Percentiles rank a stretch among this genome's conserved stretches.
Conservation (phyloP, 2,888 invertebrate genomes). For the Calameuta pallipes region DNA sequence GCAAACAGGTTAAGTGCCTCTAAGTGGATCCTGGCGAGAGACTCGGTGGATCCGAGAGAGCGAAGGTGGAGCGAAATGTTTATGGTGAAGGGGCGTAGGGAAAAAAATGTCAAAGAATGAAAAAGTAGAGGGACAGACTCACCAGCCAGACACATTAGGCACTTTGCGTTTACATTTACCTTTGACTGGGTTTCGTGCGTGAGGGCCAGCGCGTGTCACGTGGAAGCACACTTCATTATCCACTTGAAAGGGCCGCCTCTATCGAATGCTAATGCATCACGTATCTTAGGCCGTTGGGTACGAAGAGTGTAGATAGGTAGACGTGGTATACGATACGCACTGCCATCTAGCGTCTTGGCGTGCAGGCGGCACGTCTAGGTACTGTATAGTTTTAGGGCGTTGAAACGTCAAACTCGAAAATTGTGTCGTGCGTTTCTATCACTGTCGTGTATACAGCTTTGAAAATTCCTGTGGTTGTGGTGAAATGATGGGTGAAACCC, state of each 20-base stretch:
- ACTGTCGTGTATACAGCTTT: too few species aligned
- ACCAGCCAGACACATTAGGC: slow-evolving; percentile 30
- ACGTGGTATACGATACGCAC: not conserved
- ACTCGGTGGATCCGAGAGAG: slow-evolving; percentile 27
- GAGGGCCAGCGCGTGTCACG: slow-evolving; percentile 10
- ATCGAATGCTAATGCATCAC: slow-evolving; percentile 8
- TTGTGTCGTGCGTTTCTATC: too few species aligned
- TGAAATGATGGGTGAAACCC: too few species aligned
- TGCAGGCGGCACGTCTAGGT: not conserved
- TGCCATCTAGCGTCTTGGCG: not conserved
- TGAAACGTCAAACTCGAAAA: not conserved
- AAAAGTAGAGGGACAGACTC: slow-evolving; percentile 16
- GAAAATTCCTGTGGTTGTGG: too few species aligned
- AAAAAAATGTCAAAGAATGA: slow-evolving; percentile 13
- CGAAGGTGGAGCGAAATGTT: slow-evolving; percentile 28
- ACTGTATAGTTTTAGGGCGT: not conserved
- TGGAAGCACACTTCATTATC: slow-evolving; percentile 18
- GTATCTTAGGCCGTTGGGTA: not conserved
- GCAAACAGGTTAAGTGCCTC: slow-evolving; percentile 56
- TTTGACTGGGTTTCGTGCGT: slow-evolving; percentile 4
- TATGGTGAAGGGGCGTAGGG: not conserved
- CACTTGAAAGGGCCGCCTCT: slow-evolving; percentile 12
- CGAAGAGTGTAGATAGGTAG: not conserved
- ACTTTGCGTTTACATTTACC: slow-evolving; percentile 38
- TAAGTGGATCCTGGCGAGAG: slow-evolving; percentile 37